phyloP scores from a whole-genome alignment of 2,888 invertebrate species.

The Linnaemya vulpina region DNA sequence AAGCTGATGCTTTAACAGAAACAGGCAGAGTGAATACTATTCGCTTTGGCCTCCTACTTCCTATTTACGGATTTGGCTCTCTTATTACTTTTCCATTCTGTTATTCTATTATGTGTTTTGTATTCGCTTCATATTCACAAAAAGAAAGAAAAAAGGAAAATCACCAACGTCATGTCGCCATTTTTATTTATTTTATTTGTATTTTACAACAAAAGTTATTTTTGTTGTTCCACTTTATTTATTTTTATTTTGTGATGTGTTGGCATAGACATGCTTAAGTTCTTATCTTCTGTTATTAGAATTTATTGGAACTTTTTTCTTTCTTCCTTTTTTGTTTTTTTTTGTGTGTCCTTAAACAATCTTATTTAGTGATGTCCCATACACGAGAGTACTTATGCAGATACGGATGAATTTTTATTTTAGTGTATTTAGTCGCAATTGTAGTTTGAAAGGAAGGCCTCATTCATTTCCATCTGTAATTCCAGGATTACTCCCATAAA shows the following conservation, averaged over 20 bases:
- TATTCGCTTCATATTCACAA: slow-evolving; percentile 4
- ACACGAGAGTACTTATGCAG: background rate
- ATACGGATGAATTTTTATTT: background rate
- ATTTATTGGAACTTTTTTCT: slow-evolving; percentile 40
- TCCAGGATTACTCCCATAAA: slow-evolving; percentile 3
- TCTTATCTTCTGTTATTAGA: slow-evolving; percentile 59
- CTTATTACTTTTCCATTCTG: slow-evolving; percentile 20
- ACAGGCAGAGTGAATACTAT: background rate
- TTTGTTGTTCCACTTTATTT: slow-evolving; percentile 6
- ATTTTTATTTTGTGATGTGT: slow-evolving; percentile 43
- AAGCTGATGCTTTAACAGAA: background rate
- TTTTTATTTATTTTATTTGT: slow-evolving; percentile 61
- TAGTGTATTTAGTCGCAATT: background rate
- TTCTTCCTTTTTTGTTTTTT: no score
- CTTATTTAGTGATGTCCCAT: background rate
- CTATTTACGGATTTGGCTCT: slow-evolving; percentile 1
- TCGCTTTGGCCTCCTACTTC: background rate
- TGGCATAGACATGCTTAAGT: slow-evolving; percentile 62
- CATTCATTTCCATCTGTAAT: slow-evolving; percentile 13
- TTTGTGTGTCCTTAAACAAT: no score
- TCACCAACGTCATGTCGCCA: slow-evolving; percentile 61
- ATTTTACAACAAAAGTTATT: slow-evolving; percentile 41
- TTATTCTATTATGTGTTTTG: background rate
- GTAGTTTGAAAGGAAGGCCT: background rate
- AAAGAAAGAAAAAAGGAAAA: slow-evolving; percentile 43